Evolutionary conservation across 2,113 vertebrate genomes (phyloP), one percentile per base, ranked within the genome.

Genomic region (Syrmaticus mikado): DNA sequence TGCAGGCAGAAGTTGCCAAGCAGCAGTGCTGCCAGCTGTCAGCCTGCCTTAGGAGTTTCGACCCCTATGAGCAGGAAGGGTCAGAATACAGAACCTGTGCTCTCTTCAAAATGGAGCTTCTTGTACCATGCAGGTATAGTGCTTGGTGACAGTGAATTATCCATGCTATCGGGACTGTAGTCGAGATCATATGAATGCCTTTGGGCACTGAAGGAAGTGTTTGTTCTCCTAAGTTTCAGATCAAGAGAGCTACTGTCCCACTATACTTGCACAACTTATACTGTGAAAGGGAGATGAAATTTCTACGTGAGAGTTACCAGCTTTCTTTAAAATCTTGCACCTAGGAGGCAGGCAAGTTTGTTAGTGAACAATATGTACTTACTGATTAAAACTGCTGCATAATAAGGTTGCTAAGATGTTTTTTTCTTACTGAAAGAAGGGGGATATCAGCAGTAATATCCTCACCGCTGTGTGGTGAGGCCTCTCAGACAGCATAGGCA

Each of bases 21-120:
- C 13, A 66, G 7, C 18, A 21, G 20, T 40, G 43, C 65, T 72
- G 43, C 20, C 25, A n/a, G 64, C 64, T 84, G 0, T 5, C 13
- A 10, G 43, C 62, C 30, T n/a, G 19, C 43, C 8, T 1, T 5
- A 9, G n/a, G 1, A 3, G 10, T 61, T 36, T 14, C 2, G 1
- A 8, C 17, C 66, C 50, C 3, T 0, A 0, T 21, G 27, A 74
- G 8, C 8, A 4, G 67, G 32, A 34, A 32, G 66, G 18, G 38
- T 48, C 52, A 68, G 62, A 57, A 68, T 68, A 40, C 43, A 84
- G 15, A 77, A 46, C 22, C 22, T n/a, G 24, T 61, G 20, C 28
- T 71, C 18, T 30, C 21, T 64, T 43, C 46, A 64, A 46, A 64
- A 30, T 61, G 43, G 70, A 43, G 34, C 22, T 64, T 25, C 3